Percentiles rank a stretch among this genome's conserved stretches.
phyloP scores from a whole-genome alignment of 2,797 vertebrate species.

The Darevskia nairensis region DNA sequence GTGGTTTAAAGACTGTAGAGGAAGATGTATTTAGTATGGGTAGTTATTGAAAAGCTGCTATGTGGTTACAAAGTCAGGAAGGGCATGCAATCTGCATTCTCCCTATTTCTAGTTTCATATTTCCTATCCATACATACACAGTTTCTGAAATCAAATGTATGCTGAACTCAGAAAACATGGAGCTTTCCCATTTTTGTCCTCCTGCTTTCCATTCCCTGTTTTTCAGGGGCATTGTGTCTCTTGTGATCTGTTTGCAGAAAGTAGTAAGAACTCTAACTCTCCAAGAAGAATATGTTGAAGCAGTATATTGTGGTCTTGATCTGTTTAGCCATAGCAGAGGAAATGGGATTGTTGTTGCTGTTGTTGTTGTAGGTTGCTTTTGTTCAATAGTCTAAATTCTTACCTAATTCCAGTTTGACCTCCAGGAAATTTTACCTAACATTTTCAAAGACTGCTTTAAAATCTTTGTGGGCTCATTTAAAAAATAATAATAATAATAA shows the following conservation, averaged over 20 bases:
- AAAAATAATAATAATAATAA: not conserved
- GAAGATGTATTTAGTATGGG: not conserved
- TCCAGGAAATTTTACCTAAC: not conserved
- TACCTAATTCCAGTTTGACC: not conserved
- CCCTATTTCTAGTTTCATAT: not conserved
- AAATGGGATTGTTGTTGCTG: not conserved
- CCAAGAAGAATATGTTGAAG: not conserved
- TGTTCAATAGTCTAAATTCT: not conserved
- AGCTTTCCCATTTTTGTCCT: not conserved
- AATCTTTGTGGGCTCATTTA: not conserved
- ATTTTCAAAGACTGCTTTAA: not conserved
- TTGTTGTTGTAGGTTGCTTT: not conserved
- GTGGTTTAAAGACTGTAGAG: not conserved
- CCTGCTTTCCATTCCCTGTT: not conserved
- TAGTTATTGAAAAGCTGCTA: too few species aligned
- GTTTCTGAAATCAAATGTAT: conserved; percentile 1
- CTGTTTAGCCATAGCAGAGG: not conserved
- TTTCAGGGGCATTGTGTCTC: not conserved
- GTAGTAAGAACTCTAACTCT: not conserved
- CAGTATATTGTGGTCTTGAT: not conserved
- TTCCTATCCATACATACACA: not conserved
- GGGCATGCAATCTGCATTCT: not conserved
- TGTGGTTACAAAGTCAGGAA: not conserved
- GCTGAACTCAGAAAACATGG: not conserved
- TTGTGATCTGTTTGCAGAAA: not conserved